Evolutionary conservation across 2,888 invertebrate species (phyloP).

Genomic region (Calameuta idolon): DNA sequence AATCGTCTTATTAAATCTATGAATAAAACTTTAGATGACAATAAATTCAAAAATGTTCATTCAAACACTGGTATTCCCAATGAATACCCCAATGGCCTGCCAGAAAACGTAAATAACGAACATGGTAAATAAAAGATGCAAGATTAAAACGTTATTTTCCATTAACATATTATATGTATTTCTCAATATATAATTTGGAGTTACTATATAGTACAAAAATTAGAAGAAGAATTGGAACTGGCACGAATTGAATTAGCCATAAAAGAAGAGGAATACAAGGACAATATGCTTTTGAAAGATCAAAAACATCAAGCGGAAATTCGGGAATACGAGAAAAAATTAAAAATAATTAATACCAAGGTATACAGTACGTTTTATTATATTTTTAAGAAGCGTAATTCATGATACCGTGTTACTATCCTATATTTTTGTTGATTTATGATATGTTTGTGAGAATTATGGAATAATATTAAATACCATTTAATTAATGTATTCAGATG

Average conservation of each 20-base stretch:
- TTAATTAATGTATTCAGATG: background rate
- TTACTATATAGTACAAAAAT: conserved; percentile 26
- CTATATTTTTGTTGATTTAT: background rate
- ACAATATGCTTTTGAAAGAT: conserved; percentile 28
- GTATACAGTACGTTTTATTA: conserved; percentile 5
- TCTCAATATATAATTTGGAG: background rate
- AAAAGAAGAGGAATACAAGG: conserved; percentile 25
- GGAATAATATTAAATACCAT: background rate
- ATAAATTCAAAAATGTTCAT: background rate
- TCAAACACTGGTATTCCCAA: background rate
- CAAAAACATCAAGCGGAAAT: conserved; percentile 30
- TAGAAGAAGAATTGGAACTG: conserved; percentile 34
- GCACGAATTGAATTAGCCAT: conserved; percentile 26
- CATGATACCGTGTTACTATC: background rate
- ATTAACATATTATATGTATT: background rate
- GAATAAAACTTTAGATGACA: background rate
- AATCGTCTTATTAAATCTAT: conserved; percentile 17
- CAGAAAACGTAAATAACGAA: background rate
- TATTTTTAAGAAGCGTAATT: background rate
- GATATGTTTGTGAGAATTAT: background rate
- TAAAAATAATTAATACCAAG: conserved; percentile 10
- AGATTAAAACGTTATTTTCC: background rate
- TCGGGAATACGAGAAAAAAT: conserved; percentile 23
- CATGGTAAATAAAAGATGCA: conserved; percentile 19
- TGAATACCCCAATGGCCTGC: background rate